Evolutionary conservation across 1,140 invertebrate species (phyloP).

Genomic region (Zaprionus tsacasi): DNA sequence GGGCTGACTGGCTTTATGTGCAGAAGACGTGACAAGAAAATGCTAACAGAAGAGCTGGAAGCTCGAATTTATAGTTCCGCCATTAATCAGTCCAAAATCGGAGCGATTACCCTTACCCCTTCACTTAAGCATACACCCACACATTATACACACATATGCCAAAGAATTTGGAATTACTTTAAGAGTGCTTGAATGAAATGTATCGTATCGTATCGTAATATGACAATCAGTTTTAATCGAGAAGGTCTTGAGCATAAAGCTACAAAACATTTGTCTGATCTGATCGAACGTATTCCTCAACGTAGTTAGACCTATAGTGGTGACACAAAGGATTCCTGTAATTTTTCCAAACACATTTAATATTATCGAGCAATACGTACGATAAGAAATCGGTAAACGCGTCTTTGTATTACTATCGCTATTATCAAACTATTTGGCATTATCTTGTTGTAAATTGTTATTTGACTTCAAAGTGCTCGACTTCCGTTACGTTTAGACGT

Average conservation of each 20-base stretch:
- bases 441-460: not conserved
- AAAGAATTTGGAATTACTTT: not conserved
- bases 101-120: slow-evolving; percentile 22
- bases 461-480: not conserved
- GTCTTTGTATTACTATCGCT: too few relatives aligned
- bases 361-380: too few relatives aligned
- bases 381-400: too few relatives aligned
- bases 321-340: too few relatives aligned
- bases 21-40: slow-evolving; percentile 73
- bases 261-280: not conserved
- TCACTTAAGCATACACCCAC: not conserved
- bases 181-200: not conserved
- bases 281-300: not conserved
- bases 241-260: not conserved
- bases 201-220: slow-evolving; percentile 2
- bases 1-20: slow-evolving; percentile 64
- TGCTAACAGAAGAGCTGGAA: slow-evolving; percentile 64
- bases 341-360: too few relatives aligned
- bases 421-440: not conserved
- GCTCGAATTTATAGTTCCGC: slow-evolving; percentile 71
- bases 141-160: not conserved
- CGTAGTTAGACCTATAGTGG: too few relatives aligned
- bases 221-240: not conserved
- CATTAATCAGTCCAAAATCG: slow-evolving; percentile 77
- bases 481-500: slow-evolving; percentile 2